Conservation (phyloP, 2,888 invertebrate species). For the Hyles lineata region DNA sequence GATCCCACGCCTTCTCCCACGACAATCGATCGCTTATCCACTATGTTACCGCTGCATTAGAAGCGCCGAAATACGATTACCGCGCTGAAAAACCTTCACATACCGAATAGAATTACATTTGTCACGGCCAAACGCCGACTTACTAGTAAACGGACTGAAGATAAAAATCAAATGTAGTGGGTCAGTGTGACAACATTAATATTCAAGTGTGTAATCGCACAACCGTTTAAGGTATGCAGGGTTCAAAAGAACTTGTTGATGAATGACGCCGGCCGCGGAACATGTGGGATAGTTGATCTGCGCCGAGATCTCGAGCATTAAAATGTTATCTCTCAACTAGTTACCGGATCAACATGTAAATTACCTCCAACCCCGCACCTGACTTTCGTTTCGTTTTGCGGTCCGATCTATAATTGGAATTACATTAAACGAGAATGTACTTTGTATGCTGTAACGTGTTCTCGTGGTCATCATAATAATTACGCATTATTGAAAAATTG, state of each 20-base stretch:
- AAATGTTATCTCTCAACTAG: conserved; percentile 61
- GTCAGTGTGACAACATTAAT: conserved; percentile 54
- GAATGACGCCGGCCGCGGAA: conserved; percentile 48
- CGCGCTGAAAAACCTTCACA: conserved; percentile 13
- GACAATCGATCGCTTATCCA: conserved; percentile 16
- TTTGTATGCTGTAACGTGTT: not conserved
- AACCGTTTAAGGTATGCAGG: conserved; percentile 57
- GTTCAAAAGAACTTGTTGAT: conserved; percentile 60
- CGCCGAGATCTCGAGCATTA: conserved; percentile 61
- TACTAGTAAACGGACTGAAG: conserved; percentile 37
- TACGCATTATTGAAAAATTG: not conserved
- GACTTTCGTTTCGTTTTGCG: conserved; percentile 45
- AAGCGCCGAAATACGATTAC: conserved; percentile 4
- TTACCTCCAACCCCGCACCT: conserved; percentile 56
- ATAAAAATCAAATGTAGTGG: conserved; percentile 50
- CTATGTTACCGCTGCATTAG: not conserved
- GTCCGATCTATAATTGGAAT: conserved; percentile 39
- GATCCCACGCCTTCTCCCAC: conserved; percentile 22
- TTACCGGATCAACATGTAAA: conserved; percentile 68
- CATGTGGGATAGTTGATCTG: conserved; percentile 59
- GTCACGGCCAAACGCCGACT: conserved; percentile 34
- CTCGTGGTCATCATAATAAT: not conserved
- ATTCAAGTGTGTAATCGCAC: conserved; percentile 46
- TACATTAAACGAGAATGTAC: not conserved
- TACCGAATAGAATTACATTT: conserved; percentile 6